Evolutionary conservation across 2,888 invertebrate species (phyloP).

Genomic region (Athalia circularis): DNA sequence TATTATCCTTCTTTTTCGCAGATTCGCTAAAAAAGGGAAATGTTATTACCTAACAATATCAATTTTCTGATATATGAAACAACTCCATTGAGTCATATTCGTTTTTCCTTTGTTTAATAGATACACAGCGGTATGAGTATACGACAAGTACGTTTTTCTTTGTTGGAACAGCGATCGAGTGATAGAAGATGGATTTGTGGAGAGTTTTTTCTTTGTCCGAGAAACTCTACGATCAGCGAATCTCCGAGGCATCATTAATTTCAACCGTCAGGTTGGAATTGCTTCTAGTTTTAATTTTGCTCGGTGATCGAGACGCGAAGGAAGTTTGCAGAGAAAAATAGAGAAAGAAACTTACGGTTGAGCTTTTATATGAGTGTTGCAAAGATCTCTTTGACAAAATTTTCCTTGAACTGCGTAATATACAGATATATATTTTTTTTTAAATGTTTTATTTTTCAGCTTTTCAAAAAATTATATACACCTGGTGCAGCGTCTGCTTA

Average conservation of each 20-base stretch:
- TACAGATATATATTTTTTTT: too few relatives aligned
- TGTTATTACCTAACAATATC: too few relatives aligned
- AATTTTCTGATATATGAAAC: too few relatives aligned
- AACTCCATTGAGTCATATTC: too few relatives aligned
- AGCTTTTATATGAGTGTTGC: slow-evolving; percentile 27
- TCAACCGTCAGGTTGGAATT: slow-evolving; percentile 28
- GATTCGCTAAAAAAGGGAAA: too few relatives aligned
- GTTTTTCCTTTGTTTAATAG: too few relatives aligned
- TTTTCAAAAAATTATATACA: too few relatives aligned
- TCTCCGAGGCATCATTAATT: slow-evolving; percentile 24
- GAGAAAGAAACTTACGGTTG: slow-evolving; percentile 3
- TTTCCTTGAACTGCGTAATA: not conserved
- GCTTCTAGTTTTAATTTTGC: slow-evolving; percentile 31
- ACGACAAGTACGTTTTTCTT: slow-evolving; percentile 8
- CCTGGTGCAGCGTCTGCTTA: not conserved
- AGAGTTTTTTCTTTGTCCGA: slow-evolving; percentile 9
- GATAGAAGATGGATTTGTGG: slow-evolving; percentile 6
- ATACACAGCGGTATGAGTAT: too few relatives aligned
- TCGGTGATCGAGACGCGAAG: not conserved
- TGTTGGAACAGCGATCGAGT: not conserved
- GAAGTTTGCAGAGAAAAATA: not conserved
- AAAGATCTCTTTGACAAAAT: slow-evolving; percentile 16
- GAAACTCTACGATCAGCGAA: slow-evolving; percentile 26
- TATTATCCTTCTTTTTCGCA: too few relatives aligned
- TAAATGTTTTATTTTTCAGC: too few relatives aligned